These are phyloP conservation scores for Urocolius indicus DNA, from an alignment of 2,113 vertebrate genomes.

Conservation along the genomic window DNA sequence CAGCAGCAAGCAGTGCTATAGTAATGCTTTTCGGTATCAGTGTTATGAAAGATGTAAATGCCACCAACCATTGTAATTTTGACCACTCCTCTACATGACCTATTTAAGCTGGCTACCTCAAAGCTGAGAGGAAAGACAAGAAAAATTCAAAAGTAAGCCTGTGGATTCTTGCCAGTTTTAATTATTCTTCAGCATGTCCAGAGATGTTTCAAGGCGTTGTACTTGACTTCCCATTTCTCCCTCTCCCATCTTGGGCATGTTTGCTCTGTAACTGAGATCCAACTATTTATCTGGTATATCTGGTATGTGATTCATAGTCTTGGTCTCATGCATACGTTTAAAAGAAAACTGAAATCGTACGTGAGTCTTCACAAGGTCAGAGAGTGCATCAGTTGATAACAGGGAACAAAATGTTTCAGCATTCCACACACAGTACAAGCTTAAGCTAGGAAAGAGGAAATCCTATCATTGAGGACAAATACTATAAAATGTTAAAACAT, in stretches of 20 bases:
- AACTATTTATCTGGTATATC: background rate
- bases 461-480: background rate
- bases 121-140: background rate
- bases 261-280: background rate
- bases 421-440: background rate
- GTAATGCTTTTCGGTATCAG: background rate
- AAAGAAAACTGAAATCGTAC: background rate
- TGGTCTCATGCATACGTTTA: background rate
- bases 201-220: background rate
- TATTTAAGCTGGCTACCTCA: background rate
- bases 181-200: constrained; percentile 23
- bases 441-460: background rate
- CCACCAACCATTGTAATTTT: background rate
- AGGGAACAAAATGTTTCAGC: background rate
- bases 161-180: background rate
- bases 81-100: rapidly evolving
- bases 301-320: background rate
- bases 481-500: background rate
- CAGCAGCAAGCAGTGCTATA: background rate
- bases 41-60: background rate
- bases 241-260: background rate
- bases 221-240: background rate
- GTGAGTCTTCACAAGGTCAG: background rate
- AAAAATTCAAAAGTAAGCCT: background rate
- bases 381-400: background rate